phyloP scores from a whole-genome alignment of 2,113 vertebrate genomes.

The Mastomys coucha region DNA sequence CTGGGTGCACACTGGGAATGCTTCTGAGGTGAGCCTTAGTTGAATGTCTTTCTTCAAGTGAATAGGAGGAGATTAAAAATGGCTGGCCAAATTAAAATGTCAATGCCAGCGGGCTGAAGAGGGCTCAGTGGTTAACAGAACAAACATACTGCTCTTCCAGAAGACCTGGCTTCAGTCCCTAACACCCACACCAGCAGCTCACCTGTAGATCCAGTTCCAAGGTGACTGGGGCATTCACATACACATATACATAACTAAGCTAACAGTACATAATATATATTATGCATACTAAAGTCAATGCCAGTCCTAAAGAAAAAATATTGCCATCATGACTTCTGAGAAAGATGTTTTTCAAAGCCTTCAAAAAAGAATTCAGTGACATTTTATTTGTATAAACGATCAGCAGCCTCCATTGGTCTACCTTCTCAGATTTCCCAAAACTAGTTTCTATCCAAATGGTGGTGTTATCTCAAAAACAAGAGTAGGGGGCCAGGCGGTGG shows the following conservation, averaged over 20 bases:
- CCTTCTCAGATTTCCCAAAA: background rate
- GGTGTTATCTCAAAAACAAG: background rate
- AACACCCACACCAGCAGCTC: background rate
- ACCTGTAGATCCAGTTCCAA: background rate
- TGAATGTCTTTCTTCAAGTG: constrained; percentile 25
- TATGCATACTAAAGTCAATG: background rate
- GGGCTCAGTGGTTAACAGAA: background rate
- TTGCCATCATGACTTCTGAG: background rate
- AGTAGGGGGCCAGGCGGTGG: too few relatives aligned
- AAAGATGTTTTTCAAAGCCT: background rate
- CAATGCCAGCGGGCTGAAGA: background rate
- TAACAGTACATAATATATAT: background rate
- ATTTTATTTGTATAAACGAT: constrained; percentile 30
- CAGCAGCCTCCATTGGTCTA: background rate
- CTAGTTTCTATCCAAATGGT: constrained; percentile 1
- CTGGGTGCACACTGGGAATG: background rate
- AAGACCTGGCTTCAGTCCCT: background rate
- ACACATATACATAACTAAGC: background rate
- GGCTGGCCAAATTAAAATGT: constrained; percentile 17
- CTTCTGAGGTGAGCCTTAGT: constrained; percentile 30
- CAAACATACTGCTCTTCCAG: background rate
- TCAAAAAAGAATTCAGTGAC: background rate
- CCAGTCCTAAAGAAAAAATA: constrained; percentile 5
- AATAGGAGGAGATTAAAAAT: background rate
- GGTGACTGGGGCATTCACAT: background rate